Evolutionary conservation across 2,888 invertebrate species (phyloP).

Genomic region (Cepaea hortensis): DNA sequence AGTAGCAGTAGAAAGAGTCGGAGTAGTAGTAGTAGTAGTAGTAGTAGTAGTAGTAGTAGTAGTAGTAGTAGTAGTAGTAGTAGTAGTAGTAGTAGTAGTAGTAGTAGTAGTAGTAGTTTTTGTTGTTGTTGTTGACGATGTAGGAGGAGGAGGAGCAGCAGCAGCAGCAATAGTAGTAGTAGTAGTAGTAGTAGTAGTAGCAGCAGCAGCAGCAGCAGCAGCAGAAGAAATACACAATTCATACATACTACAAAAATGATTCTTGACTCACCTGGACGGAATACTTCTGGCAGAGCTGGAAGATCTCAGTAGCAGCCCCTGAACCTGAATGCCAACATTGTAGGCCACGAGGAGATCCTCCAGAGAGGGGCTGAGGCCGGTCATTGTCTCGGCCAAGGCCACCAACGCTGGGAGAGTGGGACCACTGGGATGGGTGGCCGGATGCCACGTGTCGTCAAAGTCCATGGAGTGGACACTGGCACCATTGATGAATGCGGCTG

Average conservation of each 20-base stretch:
- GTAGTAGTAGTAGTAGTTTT: too few species aligned
- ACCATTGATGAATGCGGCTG: conserved; percentile 63
- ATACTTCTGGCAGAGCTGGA: conserved; percentile 61
- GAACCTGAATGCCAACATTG: conserved; percentile 65
- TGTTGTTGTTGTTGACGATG: too few species aligned
- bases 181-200: too few species aligned
- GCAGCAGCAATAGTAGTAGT: background rate
- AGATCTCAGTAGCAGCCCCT: conserved; percentile 62
- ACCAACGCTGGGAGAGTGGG: conserved; percentile 63
- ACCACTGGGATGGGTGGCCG: conserved; percentile 66
- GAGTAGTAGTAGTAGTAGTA: too few species aligned
- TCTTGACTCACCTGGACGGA: conserved; percentile 58
- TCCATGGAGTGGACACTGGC: conserved; percentile 66
- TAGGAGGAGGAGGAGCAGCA: too few species aligned
- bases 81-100: too few species aligned
- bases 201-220: too few species aligned
- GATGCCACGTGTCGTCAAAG: conserved; percentile 68
- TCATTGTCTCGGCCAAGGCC: conserved; percentile 58
- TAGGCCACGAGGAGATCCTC: conserved; percentile 63
- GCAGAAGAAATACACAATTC: too few species aligned
- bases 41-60: too few species aligned
- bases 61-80: too few species aligned
- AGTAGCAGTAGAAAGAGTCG: too few species aligned
- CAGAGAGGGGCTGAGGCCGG: conserved; percentile 52
- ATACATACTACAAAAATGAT: too few species aligned